Percentiles rank a stretch among this genome's conserved stretches.
These are phyloP conservation scores for Rhinichthys klamathensis DNA, from an alignment of 2,113 vertebrate species.

Conservation along the genomic window DNA sequence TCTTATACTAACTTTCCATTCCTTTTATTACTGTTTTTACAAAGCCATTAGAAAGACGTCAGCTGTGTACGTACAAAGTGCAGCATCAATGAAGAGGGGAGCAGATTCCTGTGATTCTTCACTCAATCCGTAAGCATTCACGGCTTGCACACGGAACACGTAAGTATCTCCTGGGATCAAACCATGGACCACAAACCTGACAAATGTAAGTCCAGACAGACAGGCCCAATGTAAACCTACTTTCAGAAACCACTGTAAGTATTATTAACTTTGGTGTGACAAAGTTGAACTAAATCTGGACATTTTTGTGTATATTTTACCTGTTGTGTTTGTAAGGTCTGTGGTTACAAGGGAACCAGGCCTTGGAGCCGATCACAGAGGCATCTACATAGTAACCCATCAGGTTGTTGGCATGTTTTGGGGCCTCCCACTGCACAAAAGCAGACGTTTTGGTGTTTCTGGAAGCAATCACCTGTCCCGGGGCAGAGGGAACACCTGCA, in stretches of 20 bases:
- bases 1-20: not conserved
- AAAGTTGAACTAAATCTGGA: not conserved
- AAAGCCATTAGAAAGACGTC: not conserved
- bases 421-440: constrained; percentile 90
- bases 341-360: constrained; percentile 91
- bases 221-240: not conserved
- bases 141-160: constrained; percentile 92
- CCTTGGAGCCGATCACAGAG: constrained; percentile 81
- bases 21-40: not conserved
- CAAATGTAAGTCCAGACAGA: not conserved
- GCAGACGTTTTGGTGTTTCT: constrained; percentile 93
- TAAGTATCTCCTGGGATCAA: constrained; percentile 88
- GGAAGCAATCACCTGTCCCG: constrained; percentile 83
- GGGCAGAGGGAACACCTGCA: constrained; percentile 85
- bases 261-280: not conserved
- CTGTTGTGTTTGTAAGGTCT: constrained; percentile 92
- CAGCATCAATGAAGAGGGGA: constrained; percentile 86
- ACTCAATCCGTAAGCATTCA: constrained; percentile 86
- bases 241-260: not conserved
- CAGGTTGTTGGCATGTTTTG: constrained; percentile 82
- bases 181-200: constrained; percentile 93
- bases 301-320: constrained; percentile 63
- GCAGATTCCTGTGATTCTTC: constrained; percentile 94
- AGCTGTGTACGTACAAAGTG: constrained; percentile 83
- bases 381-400: constrained; percentile 95